phyloP scores from a whole-genome alignment of 1,140 invertebrate species.

The Neoseiulus cucumeris region DNA sequence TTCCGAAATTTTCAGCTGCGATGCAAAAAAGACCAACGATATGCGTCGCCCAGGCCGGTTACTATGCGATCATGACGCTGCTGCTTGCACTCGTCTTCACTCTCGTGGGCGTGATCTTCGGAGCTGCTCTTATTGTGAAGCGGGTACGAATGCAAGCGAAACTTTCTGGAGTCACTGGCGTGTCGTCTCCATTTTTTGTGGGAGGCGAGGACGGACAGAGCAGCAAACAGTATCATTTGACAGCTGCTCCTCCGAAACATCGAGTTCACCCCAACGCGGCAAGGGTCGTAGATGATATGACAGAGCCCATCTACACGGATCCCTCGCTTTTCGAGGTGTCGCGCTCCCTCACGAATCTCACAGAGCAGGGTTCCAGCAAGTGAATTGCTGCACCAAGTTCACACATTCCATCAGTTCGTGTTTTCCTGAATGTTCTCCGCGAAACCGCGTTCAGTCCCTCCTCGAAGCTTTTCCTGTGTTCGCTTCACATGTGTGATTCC shows the following conservation, averaged over 20 bases:
- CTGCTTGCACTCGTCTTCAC: slow-evolving; percentile 45
- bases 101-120: slow-evolving; percentile 39
- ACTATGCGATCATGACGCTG: slow-evolving; percentile 49
- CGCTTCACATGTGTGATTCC: too few species aligned
- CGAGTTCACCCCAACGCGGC: neutral
- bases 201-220: neutral
- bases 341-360: slow-evolving; percentile 29
- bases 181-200: slow-evolving; percentile 30
- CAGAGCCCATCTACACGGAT: slow-evolving; percentile 78
- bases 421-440: too few species aligned
- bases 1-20: neutral
- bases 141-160: slow-evolving; percentile 14
- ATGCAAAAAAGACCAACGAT: slow-evolving; percentile 25
- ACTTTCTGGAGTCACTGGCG: neutral
- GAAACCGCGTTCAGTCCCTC: too few species aligned
- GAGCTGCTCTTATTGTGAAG: slow-evolving; percentile 33
- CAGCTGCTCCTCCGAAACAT: neutral
- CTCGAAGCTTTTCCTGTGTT: too few species aligned
- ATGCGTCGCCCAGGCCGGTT: slow-evolving; percentile 48
- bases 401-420: too few species aligned
- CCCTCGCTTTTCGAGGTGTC: slow-evolving; percentile 68
- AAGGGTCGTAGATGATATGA: slow-evolving; percentile 48
- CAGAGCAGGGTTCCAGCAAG: neutral
- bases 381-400: too few species aligned
- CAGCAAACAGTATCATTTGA: slow-evolving; percentile 10